A percentile compares a stretch with the other conserved stretches of the same genome.
phyloP scores from a whole-genome alignment of 2,797 vertebrate genomes.

The Gymnopithys bicolor region DNA sequence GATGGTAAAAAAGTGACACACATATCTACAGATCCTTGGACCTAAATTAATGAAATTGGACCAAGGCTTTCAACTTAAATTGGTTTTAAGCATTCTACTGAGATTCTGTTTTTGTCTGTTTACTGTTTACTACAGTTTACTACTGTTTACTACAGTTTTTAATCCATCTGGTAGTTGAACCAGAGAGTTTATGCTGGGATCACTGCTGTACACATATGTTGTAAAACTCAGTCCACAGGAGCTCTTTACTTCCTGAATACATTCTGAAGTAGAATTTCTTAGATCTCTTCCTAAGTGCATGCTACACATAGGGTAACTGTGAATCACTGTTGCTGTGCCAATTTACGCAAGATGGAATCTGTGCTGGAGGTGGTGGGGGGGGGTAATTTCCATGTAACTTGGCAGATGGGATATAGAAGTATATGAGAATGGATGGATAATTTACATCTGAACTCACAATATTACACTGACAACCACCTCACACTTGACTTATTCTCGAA shows the following conservation, averaged over 20 bases:
- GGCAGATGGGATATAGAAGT: neutral
- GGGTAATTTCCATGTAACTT: neutral
- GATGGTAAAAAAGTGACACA: neutral
- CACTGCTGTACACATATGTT: fast-evolving
- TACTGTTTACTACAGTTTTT: neutral
- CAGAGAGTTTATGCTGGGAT: neutral
- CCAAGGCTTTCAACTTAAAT: neutral
- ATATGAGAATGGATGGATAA: neutral
- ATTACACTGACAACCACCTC: neutral
- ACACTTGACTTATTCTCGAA: neutral
- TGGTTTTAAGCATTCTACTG: neutral
- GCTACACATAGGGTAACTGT: neutral
- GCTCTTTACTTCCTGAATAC: neutral
- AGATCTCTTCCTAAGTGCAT: neutral
- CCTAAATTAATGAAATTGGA: neutral
- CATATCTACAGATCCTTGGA: neutral
- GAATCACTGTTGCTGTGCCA: neutral
- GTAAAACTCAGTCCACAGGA: neutral
- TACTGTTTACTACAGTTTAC: neutral
- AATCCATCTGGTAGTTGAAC: neutral
- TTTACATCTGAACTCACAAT: neutral
- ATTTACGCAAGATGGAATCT: neutral
- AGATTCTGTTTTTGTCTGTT: neutral
- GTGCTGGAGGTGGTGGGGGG: fast-evolving
- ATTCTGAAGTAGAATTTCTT: neutral